phyloP scores from a whole-genome alignment of 2,888 invertebrate genomes.

The Gnatocerus cornutus region DNA sequence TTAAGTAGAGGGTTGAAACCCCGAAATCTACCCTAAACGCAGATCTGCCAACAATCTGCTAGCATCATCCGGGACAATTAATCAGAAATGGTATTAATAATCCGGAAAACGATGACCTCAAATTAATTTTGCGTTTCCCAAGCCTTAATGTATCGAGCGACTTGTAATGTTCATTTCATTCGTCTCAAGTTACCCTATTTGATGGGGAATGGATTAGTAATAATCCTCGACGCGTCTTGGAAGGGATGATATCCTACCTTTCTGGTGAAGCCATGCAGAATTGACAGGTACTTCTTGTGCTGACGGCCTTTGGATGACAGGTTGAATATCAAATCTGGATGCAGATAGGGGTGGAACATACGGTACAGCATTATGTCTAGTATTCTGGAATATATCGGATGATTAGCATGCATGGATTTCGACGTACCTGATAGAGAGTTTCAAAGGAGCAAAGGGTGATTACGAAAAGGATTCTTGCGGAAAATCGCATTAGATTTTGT shows the following conservation, averaged over 20 bases:
- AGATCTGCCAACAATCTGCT: constrained; percentile 4
- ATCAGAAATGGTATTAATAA: constrained; percentile 33
- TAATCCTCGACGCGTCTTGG: constrained; percentile 26
- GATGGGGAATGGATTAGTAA: constrained; percentile 34
- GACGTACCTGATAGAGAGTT: neutral
- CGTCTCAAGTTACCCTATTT: constrained; percentile 30
- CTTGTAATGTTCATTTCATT: constrained; percentile 34
- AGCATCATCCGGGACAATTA: constrained; percentile 19
- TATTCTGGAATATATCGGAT: constrained; percentile 48
- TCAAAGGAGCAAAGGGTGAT: constrained; percentile 8
- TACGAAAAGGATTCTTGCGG: neutral
- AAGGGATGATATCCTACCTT: constrained; percentile 63
- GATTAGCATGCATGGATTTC: constrained; percentile 15
- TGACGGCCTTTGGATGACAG: constrained; percentile 67
- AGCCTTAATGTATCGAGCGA: constrained; percentile 21
- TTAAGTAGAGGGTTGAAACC: neutral
- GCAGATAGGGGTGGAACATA: constrained; percentile 70
- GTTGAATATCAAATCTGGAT: constrained; percentile 71
- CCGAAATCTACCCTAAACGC: neutral
- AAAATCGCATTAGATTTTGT: too few relatives aligned
- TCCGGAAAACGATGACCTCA: constrained; percentile 29
- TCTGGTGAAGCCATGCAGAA: constrained; percentile 73
- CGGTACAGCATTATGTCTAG: constrained; percentile 51
- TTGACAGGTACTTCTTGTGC: constrained; percentile 68
- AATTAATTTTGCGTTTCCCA: constrained; percentile 36